Percentiles rank a stretch among this genome's conserved stretches.
Conservation (phyloP, 2,797 vertebrate species). For the Sebastes oblongus region DNA sequence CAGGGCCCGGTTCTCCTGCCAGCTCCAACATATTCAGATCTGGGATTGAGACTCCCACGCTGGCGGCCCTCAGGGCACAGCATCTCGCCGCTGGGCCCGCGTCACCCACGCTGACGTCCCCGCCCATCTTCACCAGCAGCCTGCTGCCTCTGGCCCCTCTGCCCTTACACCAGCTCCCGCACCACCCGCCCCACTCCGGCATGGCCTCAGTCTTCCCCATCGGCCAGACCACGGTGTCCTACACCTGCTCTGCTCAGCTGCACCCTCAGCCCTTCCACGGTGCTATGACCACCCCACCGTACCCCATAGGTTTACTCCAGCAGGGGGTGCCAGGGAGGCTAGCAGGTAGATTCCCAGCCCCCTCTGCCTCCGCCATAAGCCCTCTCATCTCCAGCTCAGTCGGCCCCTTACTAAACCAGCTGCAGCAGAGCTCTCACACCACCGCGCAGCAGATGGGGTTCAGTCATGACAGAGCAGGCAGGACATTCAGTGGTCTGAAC, state of each 20-base stretch:
- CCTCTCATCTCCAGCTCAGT: conserved; percentile 85
- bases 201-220: conserved; percentile 65
- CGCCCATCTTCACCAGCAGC: conserved; percentile 73
- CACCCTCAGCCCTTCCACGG: conserved; percentile 75
- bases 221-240: conserved; percentile 65
- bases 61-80: conserved; percentile 84
- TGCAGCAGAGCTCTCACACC: conserved; percentile 79
- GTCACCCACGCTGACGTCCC: conserved; percentile 64
- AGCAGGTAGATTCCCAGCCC: conserved; percentile 64
- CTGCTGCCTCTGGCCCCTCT: conserved; percentile 64
- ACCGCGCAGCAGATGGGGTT: conserved; percentile 73
- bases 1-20: conserved; percentile 78
- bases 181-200: conserved; percentile 56
- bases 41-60: conserved; percentile 82
- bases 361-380: conserved; percentile 72
- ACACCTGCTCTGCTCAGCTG: conserved; percentile 79
- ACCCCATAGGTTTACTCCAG: conserved; percentile 80
- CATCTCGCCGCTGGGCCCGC: conserved; percentile 45
- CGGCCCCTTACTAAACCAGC: conserved; percentile 81
- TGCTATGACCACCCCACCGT: conserved; percentile 69
- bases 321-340: conserved; percentile 77
- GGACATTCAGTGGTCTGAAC: conserved; percentile 71
- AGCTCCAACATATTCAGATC: conserved; percentile 75
- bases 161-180: conserved; percentile 47
- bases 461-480: conserved; percentile 74